Percentiles rank a stretch among this genome's conserved stretches.
Evolutionary conservation across 2,888 invertebrate species (phyloP).

Genomic region (Saturnia pavonia): DNA sequence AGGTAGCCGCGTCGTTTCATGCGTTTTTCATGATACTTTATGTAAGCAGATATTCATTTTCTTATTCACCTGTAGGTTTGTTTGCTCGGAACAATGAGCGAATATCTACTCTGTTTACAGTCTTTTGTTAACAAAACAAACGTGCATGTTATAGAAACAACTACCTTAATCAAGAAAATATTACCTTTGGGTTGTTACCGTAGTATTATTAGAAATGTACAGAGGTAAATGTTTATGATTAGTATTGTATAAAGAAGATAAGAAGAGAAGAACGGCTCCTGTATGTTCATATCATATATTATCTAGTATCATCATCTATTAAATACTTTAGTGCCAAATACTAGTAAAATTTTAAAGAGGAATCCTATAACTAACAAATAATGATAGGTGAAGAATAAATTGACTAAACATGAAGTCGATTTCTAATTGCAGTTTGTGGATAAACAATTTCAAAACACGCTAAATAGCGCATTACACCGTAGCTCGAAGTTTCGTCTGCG

Average conservation of each 20-base stretch:
- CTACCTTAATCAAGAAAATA: background rate
- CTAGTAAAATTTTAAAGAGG: background rate
- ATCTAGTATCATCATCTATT: too few relatives aligned
- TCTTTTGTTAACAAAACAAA: conserved; percentile 2
- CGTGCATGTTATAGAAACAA: background rate
- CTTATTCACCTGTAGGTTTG: background rate
- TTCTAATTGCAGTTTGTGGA: background rate
- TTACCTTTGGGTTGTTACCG: background rate
- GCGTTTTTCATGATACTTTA: background rate
- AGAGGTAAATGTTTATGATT: background rate
- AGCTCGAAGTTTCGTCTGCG: background rate
- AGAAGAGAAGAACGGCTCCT: background rate
- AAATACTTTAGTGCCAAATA: background rate
- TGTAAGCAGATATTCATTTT: conserved; percentile 4
- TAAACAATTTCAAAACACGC: background rate
- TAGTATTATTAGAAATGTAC: background rate
- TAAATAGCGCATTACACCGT: background rate
- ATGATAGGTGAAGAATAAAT: background rate
- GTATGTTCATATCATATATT: background rate
- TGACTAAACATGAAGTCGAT: background rate
- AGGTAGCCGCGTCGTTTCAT: background rate
- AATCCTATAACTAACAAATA: background rate
- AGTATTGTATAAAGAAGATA: background rate
- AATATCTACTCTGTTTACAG: background rate
- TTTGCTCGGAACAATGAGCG: background rate